Evolutionary conservation across 1,140 invertebrate species (phyloP).

Genomic region (Meteorus sp.): DNA sequence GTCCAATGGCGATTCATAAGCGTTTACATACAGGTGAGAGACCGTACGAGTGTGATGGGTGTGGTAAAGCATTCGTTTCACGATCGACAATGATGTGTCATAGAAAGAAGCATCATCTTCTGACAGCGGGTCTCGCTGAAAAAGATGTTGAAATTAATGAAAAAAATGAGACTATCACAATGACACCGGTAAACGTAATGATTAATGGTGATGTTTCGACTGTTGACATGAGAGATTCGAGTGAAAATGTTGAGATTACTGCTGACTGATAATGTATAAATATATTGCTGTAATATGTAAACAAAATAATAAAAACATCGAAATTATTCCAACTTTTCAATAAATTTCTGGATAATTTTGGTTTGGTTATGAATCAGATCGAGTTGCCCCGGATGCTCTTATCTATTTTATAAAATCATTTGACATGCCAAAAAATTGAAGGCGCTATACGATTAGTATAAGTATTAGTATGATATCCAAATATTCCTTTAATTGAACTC

Average conservation of each 20-base stretch:
- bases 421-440: too few relatives aligned
- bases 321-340: too few relatives aligned
- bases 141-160: constrained; percentile 22
- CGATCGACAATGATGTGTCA: constrained; percentile 66
- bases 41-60: constrained; percentile 78
- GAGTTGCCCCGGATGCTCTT: too few relatives aligned
- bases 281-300: too few relatives aligned
- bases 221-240: constrained; percentile 29
- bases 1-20: constrained; percentile 67
- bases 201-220: constrained; percentile 19
- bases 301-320: too few relatives aligned
- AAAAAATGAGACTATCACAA: constrained; percentile 19
- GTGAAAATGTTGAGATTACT: constrained; percentile 32
- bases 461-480: too few relatives aligned
- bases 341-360: too few relatives aligned
- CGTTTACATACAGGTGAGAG: constrained; percentile 76
- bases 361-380: too few relatives aligned
- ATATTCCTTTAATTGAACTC: too few relatives aligned
- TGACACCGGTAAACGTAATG: constrained; percentile 25
- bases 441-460: too few relatives aligned
- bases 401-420: too few relatives aligned
- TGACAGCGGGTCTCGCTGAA: neutral
- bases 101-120: constrained; percentile 60
- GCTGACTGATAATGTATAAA: constrained; percentile 31
- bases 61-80: constrained; percentile 65